Percentiles rank a stretch among this genome's conserved stretches.
Conservation (phyloP, 2,113 vertebrate species). For the Chitala chitala region DNA sequence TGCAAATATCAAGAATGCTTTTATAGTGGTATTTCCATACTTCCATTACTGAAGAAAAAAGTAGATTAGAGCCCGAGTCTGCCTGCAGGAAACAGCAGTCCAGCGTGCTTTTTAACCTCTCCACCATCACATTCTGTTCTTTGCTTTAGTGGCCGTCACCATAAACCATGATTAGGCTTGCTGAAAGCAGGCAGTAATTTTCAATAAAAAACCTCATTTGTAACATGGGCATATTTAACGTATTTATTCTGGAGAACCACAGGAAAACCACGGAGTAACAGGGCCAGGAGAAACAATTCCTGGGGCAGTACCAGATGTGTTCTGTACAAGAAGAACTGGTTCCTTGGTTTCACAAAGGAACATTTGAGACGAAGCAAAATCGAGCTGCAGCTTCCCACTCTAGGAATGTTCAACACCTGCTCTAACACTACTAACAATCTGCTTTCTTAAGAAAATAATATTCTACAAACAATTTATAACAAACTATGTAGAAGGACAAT, state of each 20-base stretch:
- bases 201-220: slow-evolving; percentile 6
- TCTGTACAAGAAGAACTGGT: not conserved
- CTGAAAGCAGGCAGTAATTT: slow-evolving; percentile 9
- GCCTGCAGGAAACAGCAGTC: not conserved
- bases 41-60: not conserved
- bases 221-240: slow-evolving; percentile 14
- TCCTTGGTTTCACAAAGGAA: slow-evolving; percentile 3
- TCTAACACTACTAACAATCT: not conserved
- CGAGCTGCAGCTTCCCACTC: not conserved
- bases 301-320: not conserved
- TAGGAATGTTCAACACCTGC: too few species aligned
- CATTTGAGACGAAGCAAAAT: not conserved
- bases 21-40: not conserved
- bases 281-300: slow-evolving; percentile 17
- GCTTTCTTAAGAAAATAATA: not conserved
- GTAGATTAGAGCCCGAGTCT: not conserved
- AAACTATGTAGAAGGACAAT: not conserved
- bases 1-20: not conserved
- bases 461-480: too few species aligned
- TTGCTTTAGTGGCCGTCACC: not conserved
- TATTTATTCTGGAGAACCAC: slow-evolving; percentile 25
- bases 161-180: slow-evolving; percentile 8
- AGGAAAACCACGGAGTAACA: not conserved
- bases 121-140: not conserved
- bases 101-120: not conserved